phyloP scores from a whole-genome alignment of 2,113 vertebrate species.

The Sitta europaea region DNA sequence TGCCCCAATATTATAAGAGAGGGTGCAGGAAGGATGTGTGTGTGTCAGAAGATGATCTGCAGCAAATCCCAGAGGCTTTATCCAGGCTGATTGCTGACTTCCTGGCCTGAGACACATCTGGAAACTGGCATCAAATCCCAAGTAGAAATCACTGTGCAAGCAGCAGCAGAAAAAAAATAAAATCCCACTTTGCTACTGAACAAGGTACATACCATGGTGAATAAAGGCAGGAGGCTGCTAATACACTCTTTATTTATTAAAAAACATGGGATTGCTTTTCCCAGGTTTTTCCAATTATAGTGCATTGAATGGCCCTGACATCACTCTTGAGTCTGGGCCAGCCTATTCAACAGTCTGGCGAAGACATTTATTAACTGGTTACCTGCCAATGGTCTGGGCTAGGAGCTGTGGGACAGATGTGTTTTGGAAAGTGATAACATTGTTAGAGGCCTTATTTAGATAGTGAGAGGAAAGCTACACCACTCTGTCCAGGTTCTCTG shows the following conservation, averaged over 20 bases:
- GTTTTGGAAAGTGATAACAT: constrained; percentile 79
- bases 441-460: constrained; percentile 63
- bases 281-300: constrained; percentile 84
- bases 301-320: constrained; percentile 79
- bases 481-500: background rate
- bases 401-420: constrained; percentile 72
- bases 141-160: background rate
- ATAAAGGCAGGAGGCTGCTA: constrained; percentile 50
- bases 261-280: constrained; percentile 59
- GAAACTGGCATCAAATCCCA: constrained; percentile 49
- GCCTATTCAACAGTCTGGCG: constrained; percentile 75
- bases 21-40: constrained; percentile 58
- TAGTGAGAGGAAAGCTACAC: constrained; percentile 41
- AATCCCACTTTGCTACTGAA: constrained; percentile 33
- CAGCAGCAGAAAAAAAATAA: background rate
- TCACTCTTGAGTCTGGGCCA: constrained; percentile 85
- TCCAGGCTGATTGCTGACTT: constrained; percentile 78
- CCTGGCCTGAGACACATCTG: constrained; percentile 66
- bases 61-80: constrained; percentile 53
- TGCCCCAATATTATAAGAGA: constrained; percentile 35
- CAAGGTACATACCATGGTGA: constrained; percentile 24
- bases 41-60: constrained; percentile 36
- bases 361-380: constrained; percentile 80
- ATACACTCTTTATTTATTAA: constrained; percentile 55
- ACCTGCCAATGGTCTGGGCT: constrained; percentile 81